Evolutionary conservation across 37 sponge, comb jelly and placozoan genomes (phyloP), one percentile per base, ranked within the genome.

Genomic region (Dysidea cf. avara): DNA sequence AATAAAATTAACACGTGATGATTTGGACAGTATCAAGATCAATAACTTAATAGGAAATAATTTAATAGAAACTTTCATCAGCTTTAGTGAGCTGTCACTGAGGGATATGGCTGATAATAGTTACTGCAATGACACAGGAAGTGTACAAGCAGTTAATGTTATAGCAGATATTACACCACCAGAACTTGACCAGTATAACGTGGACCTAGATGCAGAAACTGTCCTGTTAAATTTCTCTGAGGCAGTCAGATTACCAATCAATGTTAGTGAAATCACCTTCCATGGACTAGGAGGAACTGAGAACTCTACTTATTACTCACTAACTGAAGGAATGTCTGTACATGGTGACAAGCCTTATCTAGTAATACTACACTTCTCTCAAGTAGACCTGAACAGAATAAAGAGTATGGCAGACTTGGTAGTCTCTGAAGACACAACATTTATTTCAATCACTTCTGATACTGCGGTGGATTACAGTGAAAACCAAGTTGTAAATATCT

Each of bases 151-250:
- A 0, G 51, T n/a, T 0, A 62, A 52, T 17, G 69, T 90, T 53
- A 77, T 39, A 5, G 18, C 11, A 47, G 96, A 95, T 50, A 39
- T 30, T 31, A 78, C 69, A 36, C 74, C 74, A 48, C 96, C 96
- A 24, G 32, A 25, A 16, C 67, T 95, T 3, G 68, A 77, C 24
- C 40, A 69, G 30, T 95, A 79, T 66, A 71, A 60, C 26, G 22
- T 87, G 0, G 80, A 95, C 43, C 61, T 95, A 57, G 71, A 84
- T 28, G 21, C 25, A 1, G 81, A 50, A 3, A 20, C 61, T 5
- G 67, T 95, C 30, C 75, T 39, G 0, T 74, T 95, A 0, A 95
- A 88, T 22, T 90, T 95, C 69, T 72, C 83, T 26, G 96, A 95
- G 49, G 55, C 82, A 16, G 78, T 90, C 1, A 56, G 46, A 34